Evolutionary conservation across 2,797 vertebrate species (phyloP).

Genomic region (Mareca strepera): DNA sequence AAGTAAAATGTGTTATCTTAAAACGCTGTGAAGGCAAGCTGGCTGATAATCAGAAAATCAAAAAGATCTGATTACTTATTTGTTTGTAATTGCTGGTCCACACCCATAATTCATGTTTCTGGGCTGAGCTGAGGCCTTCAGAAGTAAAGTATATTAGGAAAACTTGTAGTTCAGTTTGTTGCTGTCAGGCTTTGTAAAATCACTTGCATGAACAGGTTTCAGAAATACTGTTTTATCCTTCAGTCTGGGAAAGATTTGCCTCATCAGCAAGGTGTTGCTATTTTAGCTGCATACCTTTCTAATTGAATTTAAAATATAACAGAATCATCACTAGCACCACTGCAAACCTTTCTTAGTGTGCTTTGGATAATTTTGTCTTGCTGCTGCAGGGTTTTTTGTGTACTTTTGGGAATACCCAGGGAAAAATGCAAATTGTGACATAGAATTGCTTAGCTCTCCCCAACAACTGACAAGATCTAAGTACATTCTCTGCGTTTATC

Average conservation of each 20-base stretch:
- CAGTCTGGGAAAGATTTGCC: conserved; percentile 7
- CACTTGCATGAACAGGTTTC: not conserved
- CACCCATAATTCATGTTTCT: conserved; percentile 8
- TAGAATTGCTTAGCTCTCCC: not conserved
- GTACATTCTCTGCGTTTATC: not conserved
- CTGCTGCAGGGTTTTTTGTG: conserved; percentile 40
- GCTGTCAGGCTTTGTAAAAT: not conserved
- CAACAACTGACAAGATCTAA: conserved; percentile 33
- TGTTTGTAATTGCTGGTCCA: not conserved
- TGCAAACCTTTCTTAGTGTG: conserved; percentile 34
- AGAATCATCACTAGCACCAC: conserved; percentile 28
- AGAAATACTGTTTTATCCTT: conserved; percentile 22
- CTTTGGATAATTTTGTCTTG: conserved; percentile 24
- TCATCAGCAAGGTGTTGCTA: conserved; percentile 55
- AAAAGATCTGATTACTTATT: not conserved
- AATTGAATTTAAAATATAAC: conserved; percentile 46
- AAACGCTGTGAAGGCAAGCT: not conserved
- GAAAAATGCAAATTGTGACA: conserved; percentile 58
- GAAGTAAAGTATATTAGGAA: not conserved
- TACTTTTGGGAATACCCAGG: conserved; percentile 30
- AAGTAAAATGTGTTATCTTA: not conserved
- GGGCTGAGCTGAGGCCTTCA: not conserved
- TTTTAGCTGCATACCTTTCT: conserved; percentile 37
- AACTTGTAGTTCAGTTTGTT: not conserved
- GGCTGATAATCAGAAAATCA: conserved; percentile 22